Conservation (phyloP, 2,113 vertebrate genomes). For the Steatornis caripensis region DNA sequence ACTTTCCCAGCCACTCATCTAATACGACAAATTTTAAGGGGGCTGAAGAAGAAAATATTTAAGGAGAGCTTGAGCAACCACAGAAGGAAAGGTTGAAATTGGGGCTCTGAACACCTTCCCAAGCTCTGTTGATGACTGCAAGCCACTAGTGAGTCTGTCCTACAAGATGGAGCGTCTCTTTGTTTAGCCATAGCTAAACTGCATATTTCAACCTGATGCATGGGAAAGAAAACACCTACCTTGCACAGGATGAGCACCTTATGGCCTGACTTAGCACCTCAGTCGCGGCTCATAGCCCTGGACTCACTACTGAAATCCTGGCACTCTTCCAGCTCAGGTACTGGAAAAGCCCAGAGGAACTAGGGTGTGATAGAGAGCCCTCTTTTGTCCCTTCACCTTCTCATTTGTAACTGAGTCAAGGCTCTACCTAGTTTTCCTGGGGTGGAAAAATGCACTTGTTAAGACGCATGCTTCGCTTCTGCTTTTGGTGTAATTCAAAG, state of each 20-base stretch:
- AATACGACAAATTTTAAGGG: neutral
- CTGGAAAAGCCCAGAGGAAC: neutral
- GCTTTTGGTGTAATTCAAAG: neutral
- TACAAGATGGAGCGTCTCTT: neutral
- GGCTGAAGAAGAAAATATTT: neutral
- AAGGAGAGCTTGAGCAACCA: neutral
- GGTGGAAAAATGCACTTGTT: neutral
- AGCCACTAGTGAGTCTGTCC: neutral
- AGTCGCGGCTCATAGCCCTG: neutral
- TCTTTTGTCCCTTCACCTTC: neutral
- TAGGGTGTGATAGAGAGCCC: neutral
- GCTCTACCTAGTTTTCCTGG: neutral
- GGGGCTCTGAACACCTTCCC: neutral
- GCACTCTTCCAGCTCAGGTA: neutral
- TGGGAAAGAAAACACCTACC: constrained; percentile 14
- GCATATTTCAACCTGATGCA: neutral
- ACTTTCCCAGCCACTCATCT: neutral
- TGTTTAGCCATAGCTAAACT: neutral
- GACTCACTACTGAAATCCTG: neutral
- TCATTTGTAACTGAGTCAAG: neutral
- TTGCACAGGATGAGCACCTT: neutral
- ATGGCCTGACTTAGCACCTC: neutral
- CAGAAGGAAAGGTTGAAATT: neutral
- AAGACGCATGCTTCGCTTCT: neutral
- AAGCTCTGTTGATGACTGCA: neutral